These are phyloP conservation scores for Saxidomus purpurata DNA, from an alignment of 1,140 invertebrate genomes.

Conservation along the genomic window DNA sequence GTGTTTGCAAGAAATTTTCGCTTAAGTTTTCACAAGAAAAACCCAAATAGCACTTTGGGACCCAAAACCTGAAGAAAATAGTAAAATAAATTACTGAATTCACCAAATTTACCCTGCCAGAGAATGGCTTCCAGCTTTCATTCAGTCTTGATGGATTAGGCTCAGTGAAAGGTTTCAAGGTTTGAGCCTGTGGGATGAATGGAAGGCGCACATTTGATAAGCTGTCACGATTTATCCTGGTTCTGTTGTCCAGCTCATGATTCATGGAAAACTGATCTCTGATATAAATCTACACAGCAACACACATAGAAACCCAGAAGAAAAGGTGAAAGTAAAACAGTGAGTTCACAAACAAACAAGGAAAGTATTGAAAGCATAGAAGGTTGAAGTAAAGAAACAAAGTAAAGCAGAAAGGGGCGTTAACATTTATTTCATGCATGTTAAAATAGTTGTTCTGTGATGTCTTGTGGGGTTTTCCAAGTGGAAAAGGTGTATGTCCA, in stretches of 20 bases:
- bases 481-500: too few relatives aligned
- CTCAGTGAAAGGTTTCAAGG: slow-evolving; percentile 65
- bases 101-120: slow-evolving; percentile 47
- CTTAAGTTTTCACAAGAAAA: too few relatives aligned
- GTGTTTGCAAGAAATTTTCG: too few relatives aligned
- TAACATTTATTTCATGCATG: too few relatives aligned
- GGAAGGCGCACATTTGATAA: neutral
- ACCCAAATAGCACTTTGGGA: too few relatives aligned
- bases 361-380: neutral
- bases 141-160: slow-evolving; percentile 43
- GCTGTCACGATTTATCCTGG: neutral
- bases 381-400: neutral
- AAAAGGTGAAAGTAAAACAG: neutral
- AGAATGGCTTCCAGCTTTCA: slow-evolving; percentile 53
- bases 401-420: neutral
- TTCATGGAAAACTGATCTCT: slow-evolving; percentile 62
- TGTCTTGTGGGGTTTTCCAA: too few relatives aligned
- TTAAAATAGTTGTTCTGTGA: too few relatives aligned
- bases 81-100: too few relatives aligned
- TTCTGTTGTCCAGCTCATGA: slow-evolving; percentile 30
- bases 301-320: slow-evolving; percentile 39
- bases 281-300: slow-evolving; percentile 64
- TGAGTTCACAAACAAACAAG: neutral
- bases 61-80: too few relatives aligned
- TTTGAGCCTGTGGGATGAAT: slow-evolving; percentile 50